Conservation (phyloP, 2,888 invertebrate genomes). For the Acronicta leporina region DNA sequence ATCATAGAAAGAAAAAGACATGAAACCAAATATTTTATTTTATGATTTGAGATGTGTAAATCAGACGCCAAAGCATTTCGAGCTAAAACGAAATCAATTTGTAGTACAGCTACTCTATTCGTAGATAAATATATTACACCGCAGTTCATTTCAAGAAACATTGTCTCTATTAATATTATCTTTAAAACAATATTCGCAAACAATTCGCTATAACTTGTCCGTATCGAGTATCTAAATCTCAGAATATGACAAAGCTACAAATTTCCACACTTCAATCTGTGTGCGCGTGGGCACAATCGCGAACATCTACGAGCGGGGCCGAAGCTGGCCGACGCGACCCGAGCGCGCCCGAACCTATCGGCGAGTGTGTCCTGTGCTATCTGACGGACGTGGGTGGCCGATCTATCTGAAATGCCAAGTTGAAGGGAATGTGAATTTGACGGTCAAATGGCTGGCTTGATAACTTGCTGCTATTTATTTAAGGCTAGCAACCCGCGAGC, state of each 20-base stretch:
- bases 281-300: slow-evolving; percentile 73
- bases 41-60: neutral
- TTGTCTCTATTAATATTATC: slow-evolving; percentile 58
- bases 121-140: slow-evolving; percentile 33
- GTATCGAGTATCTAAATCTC: slow-evolving; percentile 62
- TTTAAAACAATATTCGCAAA: slow-evolving; percentile 54
- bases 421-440: slow-evolving; percentile 63
- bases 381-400: slow-evolving; percentile 62
- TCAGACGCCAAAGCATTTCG: slow-evolving; percentile 12
- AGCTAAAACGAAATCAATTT: slow-evolving; percentile 36
- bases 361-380: slow-evolving; percentile 57
- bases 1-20: no score
- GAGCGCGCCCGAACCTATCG: slow-evolving; percentile 59
- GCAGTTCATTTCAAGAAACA: slow-evolving; percentile 55
- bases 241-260: slow-evolving; percentile 63
- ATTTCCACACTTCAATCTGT: slow-evolving; percentile 64
- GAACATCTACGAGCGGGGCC: slow-evolving; percentile 60
- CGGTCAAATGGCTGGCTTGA: slow-evolving; percentile 55
- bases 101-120: slow-evolving; percentile 11
- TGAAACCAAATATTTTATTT: no score
- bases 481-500: slow-evolving; percentile 40
- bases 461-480: slow-evolving; percentile 52
- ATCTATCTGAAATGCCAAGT: slow-evolving; percentile 63
- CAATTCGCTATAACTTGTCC: slow-evolving; percentile 60
- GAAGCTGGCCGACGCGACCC: slow-evolving; percentile 68